A percentile compares a stretch with the other conserved stretches of the same genome.
These are phyloP conservation scores for Tetragnatha montana DNA, from an alignment of 2,888 invertebrate species.

Conservation along the genomic window DNA sequence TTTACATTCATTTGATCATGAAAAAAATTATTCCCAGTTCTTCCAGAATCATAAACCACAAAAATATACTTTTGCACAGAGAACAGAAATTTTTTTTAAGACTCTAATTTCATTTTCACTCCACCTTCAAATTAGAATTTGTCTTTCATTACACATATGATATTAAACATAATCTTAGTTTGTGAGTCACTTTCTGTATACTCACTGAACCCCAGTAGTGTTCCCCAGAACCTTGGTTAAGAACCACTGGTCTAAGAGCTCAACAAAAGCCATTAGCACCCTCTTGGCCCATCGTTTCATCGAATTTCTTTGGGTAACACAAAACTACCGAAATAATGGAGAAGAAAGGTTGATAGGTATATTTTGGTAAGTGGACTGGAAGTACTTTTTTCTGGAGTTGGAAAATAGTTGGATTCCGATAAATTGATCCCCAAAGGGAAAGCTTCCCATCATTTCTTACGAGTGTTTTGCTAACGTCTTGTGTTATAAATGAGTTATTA, in stretches of 20 bases:
- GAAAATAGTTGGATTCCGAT: conserved; percentile 39
- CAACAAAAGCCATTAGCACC: conserved; percentile 37
- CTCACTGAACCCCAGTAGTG: too few relatives aligned
- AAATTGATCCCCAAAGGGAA: conserved; percentile 35
- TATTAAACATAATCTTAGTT: too few relatives aligned
- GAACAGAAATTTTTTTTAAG: too few relatives aligned
- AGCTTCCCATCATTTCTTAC: conserved; percentile 1
- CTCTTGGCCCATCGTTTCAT: conserved; percentile 23
- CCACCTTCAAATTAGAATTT: too few relatives aligned
- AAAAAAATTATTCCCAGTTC: too few relatives aligned
- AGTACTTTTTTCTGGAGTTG: background rate
- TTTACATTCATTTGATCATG: too few relatives aligned
- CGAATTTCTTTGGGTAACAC: conserved; percentile 28
- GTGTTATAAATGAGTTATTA: conserved; percentile 12
- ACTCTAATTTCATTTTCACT: too few relatives aligned
- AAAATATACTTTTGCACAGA: too few relatives aligned
- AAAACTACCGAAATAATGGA: conserved; percentile 37
- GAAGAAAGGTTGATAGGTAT: conserved; percentile 38
- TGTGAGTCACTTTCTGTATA: too few relatives aligned
- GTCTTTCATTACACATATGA: too few relatives aligned
- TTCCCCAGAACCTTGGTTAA: too few relatives aligned
- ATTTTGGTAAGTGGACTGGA: conserved; percentile 28
- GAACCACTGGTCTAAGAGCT: conserved; percentile 10
- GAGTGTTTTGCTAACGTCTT: background rate
- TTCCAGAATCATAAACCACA: too few relatives aligned